Base-by-base conservation (phyloP, 1,140 invertebrate genomes). In the Uloborus diversus region DNA sequence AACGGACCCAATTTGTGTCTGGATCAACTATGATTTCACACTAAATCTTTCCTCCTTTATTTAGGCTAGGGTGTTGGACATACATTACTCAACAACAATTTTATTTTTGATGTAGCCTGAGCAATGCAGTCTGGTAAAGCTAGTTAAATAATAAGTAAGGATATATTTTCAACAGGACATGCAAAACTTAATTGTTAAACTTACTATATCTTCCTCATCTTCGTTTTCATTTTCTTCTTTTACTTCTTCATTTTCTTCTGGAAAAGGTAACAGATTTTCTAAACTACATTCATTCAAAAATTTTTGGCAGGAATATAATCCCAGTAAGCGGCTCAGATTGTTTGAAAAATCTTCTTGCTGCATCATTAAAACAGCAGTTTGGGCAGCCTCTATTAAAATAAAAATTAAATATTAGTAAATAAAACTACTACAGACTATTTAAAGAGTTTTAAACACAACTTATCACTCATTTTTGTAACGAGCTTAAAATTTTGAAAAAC, bases 281-380 rank as follows among this genome's bases (percentile, higher is more conserved):
- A 86, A 79, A 49, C 84, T 85, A 9, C 90, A 89, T 73, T 90
- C 87, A 66, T 90, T 88, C n/a, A 95, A 85, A 86, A 92, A 95
- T 82, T 90, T 92, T 71, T 92, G 90, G 86, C 93, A 94, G 3
- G 92, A 90, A 86, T 94, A 92, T 9, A 96, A 82, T 37, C 90
- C 89, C 17, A 98, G 86, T 42, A 90, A 85, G 83, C 90, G 90
- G 0, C 91, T 89, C 28, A 97, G 89, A 13, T 91, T 90, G 88
- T 94, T 90, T 3, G 89, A 88, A 81, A 90, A 90, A 83, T 96
- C 94, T 88, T 98, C 96, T 87, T 98, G 95, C 30, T 96, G 85
- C 92, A 96, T 96, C 64, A 95, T 87, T 65, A 94, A 87, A 81
- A 89, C 89, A 9, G 94, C 93, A 23, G 96, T 87, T 85, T 91